phyloP scores from a whole-genome alignment of 1,140 invertebrate genomes.

The Oreohelix idahoensis region DNA sequence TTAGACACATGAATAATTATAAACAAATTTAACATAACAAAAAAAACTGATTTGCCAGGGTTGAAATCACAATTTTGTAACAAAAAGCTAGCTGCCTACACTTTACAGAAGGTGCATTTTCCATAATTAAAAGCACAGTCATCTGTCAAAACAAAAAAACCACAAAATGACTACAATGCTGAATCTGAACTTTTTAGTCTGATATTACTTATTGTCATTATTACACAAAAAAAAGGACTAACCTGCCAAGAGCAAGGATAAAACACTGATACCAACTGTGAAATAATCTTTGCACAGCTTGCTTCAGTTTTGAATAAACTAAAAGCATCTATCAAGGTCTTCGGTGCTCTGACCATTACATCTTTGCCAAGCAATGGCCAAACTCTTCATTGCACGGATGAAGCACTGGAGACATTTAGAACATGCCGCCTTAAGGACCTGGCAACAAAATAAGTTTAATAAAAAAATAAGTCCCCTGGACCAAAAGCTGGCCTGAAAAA shows the following conservation, averaged over 20 bases:
- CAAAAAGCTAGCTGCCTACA: too few relatives aligned
- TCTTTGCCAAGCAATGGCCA: conserved; percentile 88
- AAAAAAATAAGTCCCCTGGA: not conserved
- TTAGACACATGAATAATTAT: too few relatives aligned
- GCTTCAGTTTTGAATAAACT: conserved; percentile 91
- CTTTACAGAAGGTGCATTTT: too few relatives aligned
- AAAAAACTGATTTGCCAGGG: too few relatives aligned
- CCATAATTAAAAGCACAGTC: too few relatives aligned
- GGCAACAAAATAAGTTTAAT: conserved; percentile 8
- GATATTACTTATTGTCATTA: not conserved
- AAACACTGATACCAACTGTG: conserved; percentile 63
- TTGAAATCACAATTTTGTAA: too few relatives aligned
- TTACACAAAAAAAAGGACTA: not conserved
- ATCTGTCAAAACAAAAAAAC: too few relatives aligned
- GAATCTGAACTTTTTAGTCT: too few relatives aligned
- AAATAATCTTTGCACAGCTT: conserved; percentile 80
- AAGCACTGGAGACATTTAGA: conserved; percentile 94
- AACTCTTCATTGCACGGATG: conserved; percentile 91
- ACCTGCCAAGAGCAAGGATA: not conserved
- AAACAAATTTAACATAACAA: too few relatives aligned
- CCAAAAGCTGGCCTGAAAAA: too few relatives aligned
- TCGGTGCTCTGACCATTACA: conserved; percentile 90
- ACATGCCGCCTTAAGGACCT: conserved; percentile 87
- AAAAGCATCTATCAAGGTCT: conserved; percentile 91
- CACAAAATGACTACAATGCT: too few relatives aligned